These are phyloP conservation scores for Daktulosphaira vitifoliae DNA, from an alignment of 1,140 invertebrate genomes.

Conservation along the genomic window DNA sequence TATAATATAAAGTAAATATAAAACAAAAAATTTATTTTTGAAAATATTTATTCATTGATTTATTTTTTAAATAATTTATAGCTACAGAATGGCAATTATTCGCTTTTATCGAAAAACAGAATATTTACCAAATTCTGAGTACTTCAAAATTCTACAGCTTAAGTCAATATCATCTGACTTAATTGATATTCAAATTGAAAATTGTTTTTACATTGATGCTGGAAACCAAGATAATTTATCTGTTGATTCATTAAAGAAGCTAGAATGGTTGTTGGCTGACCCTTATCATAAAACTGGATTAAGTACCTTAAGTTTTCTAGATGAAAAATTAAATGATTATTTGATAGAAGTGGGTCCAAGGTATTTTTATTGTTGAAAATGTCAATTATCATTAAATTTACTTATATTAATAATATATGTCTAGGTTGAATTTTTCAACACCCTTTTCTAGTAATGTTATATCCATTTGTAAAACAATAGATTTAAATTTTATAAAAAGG, in stretches of 20 bases:
- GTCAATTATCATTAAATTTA: neutral
- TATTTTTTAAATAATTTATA: too few species aligned
- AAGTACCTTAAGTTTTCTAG: slow-evolving; percentile 45
- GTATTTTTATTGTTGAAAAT: slow-evolving; percentile 43
- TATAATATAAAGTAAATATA: too few species aligned
- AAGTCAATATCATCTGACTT: slow-evolving; percentile 7
- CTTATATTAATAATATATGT: slow-evolving; percentile 35
- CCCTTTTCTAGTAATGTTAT: slow-evolving; percentile 91
- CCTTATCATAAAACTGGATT: slow-evolving; percentile 49
- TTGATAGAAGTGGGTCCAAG: slow-evolving; percentile 73
- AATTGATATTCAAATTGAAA: neutral
- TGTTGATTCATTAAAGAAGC: slow-evolving; percentile 49
- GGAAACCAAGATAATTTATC: slow-evolving; percentile 28
- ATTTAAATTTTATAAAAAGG: slow-evolving; percentile 60
- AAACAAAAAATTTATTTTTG: too few species aligned
- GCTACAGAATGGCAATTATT: slow-evolving; percentile 21
- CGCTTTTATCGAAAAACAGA: slow-evolving; percentile 4
- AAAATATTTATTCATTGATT: too few species aligned
- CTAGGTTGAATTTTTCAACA: slow-evolving; percentile 85
- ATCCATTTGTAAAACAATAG: slow-evolving; percentile 79
- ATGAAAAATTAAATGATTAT: slow-evolving; percentile 45
- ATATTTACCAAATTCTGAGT: neutral
- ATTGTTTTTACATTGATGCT: slow-evolving; percentile 21
- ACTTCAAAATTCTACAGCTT: neutral
- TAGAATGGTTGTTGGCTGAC: slow-evolving; percentile 63